These are phyloP conservation scores for Prionace glauca DNA, from an alignment of 2,797 vertebrate species.

Conservation along the genomic window DNA sequence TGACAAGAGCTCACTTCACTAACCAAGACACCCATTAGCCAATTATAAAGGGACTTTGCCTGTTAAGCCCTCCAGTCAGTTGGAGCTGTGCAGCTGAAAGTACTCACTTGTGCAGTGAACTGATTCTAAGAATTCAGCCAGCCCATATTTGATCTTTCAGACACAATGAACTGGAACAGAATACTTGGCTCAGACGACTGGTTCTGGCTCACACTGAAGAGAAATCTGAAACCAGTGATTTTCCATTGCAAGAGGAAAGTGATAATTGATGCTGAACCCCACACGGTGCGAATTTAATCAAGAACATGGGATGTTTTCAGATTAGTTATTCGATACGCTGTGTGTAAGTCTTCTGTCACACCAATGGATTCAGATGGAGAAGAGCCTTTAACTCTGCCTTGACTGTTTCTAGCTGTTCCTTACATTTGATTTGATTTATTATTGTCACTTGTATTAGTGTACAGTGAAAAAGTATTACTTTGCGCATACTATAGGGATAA, in stretches of 20 bases:
- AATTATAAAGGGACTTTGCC: slow-evolving; percentile 34
- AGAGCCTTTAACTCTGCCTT: not conserved
- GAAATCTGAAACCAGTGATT: slow-evolving; percentile 35
- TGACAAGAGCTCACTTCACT: slow-evolving; percentile 33
- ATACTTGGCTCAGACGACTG: not conserved
- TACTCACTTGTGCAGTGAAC: slow-evolving; percentile 35
- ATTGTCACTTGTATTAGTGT: too few relatives aligned
- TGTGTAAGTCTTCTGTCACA: not conserved
- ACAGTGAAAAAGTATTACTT: too few relatives aligned
- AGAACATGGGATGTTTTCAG: not conserved
- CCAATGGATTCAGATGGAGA: not conserved
- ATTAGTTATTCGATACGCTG: not conserved
- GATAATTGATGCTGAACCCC: slow-evolving; percentile 24
- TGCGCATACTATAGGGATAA: too few relatives aligned
- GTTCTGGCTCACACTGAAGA: slow-evolving; percentile 26
- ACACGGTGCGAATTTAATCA: slow-evolving; percentile 16
- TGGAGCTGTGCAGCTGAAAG: slow-evolving; percentile 24
- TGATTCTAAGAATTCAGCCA: slow-evolving; percentile 26
- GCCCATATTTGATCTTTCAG: slow-evolving; percentile 31
- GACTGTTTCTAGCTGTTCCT: not conserved
- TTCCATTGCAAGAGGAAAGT: slow-evolving; percentile 2
- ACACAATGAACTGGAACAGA: slow-evolving; percentile 34
- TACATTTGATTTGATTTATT: not conserved
- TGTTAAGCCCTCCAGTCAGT: slow-evolving; percentile 24
- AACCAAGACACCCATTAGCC: slow-evolving; percentile 12